These are phyloP conservation scores for Pantelozetes paolii DNA, from an alignment of 2,888 invertebrate species.

Conservation along the genomic window DNA sequence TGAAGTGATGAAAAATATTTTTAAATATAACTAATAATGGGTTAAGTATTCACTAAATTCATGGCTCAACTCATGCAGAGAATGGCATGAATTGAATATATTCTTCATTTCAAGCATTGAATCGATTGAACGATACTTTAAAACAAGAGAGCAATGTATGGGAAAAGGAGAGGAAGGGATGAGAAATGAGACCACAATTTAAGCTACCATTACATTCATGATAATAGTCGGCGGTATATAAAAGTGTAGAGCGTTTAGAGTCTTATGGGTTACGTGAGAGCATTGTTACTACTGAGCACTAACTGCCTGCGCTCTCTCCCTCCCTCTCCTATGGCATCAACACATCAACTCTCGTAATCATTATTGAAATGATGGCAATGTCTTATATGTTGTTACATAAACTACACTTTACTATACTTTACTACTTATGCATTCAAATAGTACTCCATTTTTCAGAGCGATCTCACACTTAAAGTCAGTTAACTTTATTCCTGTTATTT, in stretches of 20 bases:
- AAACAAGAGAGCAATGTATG: neutral
- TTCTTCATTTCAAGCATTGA: neutral
- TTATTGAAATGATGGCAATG: slow-evolving; percentile 27
- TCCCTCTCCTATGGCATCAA: neutral
- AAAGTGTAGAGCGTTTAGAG: neutral
- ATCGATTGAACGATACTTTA: neutral
- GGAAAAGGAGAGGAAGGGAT: neutral
- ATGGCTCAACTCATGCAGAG: slow-evolving; percentile 4
- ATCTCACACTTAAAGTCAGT: slow-evolving; percentile 10
- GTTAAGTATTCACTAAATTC: slow-evolving; percentile 18
- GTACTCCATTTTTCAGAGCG: slow-evolving; percentile 16
- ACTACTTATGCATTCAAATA: slow-evolving; percentile 28
- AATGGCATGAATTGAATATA: neutral
- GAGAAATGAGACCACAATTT: slow-evolving; percentile 33
- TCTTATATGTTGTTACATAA: slow-evolving; percentile 29
- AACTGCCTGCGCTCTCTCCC: no score
- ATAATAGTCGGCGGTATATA: slow-evolving; percentile 22
- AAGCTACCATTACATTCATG: slow-evolving; percentile 35
- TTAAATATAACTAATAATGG: neutral
- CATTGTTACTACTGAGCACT: neutral
- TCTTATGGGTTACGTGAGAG: slow-evolving; percentile 2
- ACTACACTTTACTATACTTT: slow-evolving; percentile 11
- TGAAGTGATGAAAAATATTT: no score
- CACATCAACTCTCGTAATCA: slow-evolving; percentile 6
- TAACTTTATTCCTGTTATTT: slow-evolving; percentile 30